Percentiles rank a stretch among this genome's conserved stretches.
Evolutionary conservation across 2,113 vertebrate genomes (phyloP).

Genomic region (Ardeotis arabs): DNA sequence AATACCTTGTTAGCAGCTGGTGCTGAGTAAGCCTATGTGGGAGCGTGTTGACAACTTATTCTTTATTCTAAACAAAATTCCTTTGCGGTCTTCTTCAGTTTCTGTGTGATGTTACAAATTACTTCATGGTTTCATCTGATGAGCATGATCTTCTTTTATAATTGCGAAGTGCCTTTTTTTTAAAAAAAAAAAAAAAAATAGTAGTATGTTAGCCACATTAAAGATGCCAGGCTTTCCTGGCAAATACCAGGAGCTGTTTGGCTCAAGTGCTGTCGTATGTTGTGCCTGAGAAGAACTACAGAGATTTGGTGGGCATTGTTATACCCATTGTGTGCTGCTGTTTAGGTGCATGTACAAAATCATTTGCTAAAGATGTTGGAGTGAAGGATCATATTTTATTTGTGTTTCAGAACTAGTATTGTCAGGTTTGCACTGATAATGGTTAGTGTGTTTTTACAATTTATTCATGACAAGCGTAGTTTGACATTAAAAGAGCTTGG

Average conservation of each 20-base stretch:
- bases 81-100: neutral
- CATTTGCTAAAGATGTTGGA: neutral
- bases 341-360: neutral
- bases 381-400: neutral
- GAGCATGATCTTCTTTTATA: neutral
- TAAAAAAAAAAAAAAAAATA: neutral
- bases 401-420: neutral
- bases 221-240: neutral
- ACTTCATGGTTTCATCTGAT: slow-evolving; percentile 15
- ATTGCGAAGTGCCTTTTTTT: neutral
- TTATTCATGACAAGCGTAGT: neutral
- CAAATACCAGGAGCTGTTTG: neutral
- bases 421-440: neutral
- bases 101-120: neutral
- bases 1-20: slow-evolving; percentile 44
- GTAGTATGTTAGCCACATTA: neutral
- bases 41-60: slow-evolving; percentile 46
- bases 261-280: neutral
- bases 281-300: neutral
- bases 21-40: slow-evolving; percentile 62
- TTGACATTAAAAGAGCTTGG: neutral
- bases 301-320: neutral
- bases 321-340: neutral
- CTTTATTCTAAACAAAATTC: slow-evolving; percentile 50
- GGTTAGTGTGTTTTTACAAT: neutral